Evolutionary conservation across 2,113 vertebrate species (phyloP), one percentile per base, ranked within the genome.

Genomic region (Labrus mixtus): DNA sequence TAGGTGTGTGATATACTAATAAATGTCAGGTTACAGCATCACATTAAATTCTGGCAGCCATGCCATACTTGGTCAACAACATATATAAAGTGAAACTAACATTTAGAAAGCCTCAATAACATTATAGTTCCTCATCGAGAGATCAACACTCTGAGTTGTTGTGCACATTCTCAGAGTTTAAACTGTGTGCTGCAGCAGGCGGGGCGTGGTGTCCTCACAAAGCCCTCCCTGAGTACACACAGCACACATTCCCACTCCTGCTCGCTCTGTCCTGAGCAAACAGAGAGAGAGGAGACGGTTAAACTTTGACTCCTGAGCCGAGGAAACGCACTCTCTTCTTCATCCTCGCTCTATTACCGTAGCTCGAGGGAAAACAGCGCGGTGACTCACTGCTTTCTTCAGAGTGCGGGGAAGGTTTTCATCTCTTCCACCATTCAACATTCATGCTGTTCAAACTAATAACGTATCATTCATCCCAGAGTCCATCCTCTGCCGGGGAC

Each of bases 201-300:
- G 4, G 68, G 86, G 77, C 20, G 68, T 83, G 82, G 77, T 73
- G 75, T 80, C 84, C 71, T 80, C 72, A 68, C 5, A 19, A 62
- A 37, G 62, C 72, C 87, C 87, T 90, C 91, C 90, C 73, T 92
- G 79, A 85, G 89, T 59, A 91, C 80, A 92, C 88, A 91, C n/a
- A 43, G 50, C 55, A 60, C 76, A 78, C 84, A 90, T 85, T 86
- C 82, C 74, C 15, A 0, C 55, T 53, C 62, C 41, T 2, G 65
- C 51, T 48, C 63, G 20, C 56, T 86, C 82, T 79, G 78, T 87
- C 85, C 74, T 91, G 74, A 90, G 90, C 48, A 90, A 92, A 93
- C 88, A 88, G 2, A 78, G 73, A 78, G 73, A 1, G 53, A 70
- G 73, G 53, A 61, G 80, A 84, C 67, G 56, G 69, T 81, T 71